A percentile compares a stretch with the other conserved stretches of the same genome.
Conservation (phyloP, 2,888 invertebrate genomes). For the Sipha maydis region DNA sequence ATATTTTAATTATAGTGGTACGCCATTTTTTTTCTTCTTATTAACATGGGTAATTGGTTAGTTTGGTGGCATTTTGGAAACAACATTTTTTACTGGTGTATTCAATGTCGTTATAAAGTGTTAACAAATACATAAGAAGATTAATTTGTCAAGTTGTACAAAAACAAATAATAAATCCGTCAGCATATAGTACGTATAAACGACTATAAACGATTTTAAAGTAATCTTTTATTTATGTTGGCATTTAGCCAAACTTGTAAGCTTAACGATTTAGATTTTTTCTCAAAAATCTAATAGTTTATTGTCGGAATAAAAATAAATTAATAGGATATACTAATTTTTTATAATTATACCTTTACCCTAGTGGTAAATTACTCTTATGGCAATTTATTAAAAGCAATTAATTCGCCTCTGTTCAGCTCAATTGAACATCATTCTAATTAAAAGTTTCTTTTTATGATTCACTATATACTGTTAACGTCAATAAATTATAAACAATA, state of each 20-base stretch:
- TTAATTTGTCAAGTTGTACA: neutral
- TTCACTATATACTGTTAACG: neutral
- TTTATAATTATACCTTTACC: neutral
- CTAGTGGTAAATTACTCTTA: neutral
- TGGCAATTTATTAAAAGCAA: slow-evolving; percentile 6
- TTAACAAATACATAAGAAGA: neutral
- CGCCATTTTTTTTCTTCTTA: no score
- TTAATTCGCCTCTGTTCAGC: slow-evolving; percentile 13
- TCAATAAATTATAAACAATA: neutral
- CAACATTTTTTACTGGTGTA: no score
- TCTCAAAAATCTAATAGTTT: neutral
- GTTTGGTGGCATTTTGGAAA: no score
- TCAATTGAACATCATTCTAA: slow-evolving; percentile 14
- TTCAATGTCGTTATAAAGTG: no score
- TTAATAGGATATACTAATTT: neutral
- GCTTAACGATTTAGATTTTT: slow-evolving; percentile 18
- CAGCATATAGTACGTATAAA: neutral
- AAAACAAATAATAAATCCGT: neutral
- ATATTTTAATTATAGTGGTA: no score
- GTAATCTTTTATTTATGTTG: slow-evolving; percentile 16
- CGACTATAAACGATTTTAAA: neutral
- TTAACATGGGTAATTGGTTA: no score
- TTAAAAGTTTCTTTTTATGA: neutral
- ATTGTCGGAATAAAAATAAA: neutral
- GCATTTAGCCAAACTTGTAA: neutral